These are phyloP conservation scores for Onychomys torridus DNA, from an alignment of 2,797 vertebrate genomes.

Conservation along the genomic window DNA sequence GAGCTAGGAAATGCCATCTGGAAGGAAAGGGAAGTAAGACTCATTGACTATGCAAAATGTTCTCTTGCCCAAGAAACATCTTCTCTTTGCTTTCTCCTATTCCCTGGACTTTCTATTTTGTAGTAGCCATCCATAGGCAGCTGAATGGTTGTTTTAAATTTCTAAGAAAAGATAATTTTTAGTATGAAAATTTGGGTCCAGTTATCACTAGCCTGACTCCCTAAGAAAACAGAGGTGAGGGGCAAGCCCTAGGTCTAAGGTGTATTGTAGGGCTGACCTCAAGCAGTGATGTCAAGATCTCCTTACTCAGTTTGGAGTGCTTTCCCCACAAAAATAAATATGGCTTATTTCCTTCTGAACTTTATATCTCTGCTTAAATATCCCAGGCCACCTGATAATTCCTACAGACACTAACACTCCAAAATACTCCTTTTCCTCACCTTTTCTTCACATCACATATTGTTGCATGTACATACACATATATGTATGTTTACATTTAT, in stretches of 20 bases:
- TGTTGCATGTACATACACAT: not conserved
- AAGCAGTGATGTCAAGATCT: not conserved
- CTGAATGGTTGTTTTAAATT: not conserved
- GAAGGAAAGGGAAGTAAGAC: not conserved
- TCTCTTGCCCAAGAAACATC: not conserved
- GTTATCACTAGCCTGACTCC: not conserved
- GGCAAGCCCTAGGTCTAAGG: not conserved
- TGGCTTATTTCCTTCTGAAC: not conserved
- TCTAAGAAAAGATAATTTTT: not conserved
- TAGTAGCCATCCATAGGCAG: not conserved
- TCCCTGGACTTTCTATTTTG: not conserved
- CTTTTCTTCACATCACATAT: not conserved
- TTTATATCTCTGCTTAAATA: not conserved
- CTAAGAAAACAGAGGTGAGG: not conserved
- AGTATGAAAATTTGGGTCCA: not conserved
- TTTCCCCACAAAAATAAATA: not conserved
- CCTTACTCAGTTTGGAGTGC: not conserved
- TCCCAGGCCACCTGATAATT: not conserved
- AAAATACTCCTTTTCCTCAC: not conserved
- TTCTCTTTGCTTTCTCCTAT: not conserved
- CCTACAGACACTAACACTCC: not conserved
- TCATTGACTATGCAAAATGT: not conserved
- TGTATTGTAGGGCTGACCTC: not conserved
- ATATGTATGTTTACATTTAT: too few species aligned
- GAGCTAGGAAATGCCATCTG: not conserved